Percentiles rank a stretch among this genome's conserved stretches.
These are phyloP conservation scores for Plutomurus gul DNA, from an alignment of 1,140 invertebrate genomes.

Conservation along the genomic window DNA sequence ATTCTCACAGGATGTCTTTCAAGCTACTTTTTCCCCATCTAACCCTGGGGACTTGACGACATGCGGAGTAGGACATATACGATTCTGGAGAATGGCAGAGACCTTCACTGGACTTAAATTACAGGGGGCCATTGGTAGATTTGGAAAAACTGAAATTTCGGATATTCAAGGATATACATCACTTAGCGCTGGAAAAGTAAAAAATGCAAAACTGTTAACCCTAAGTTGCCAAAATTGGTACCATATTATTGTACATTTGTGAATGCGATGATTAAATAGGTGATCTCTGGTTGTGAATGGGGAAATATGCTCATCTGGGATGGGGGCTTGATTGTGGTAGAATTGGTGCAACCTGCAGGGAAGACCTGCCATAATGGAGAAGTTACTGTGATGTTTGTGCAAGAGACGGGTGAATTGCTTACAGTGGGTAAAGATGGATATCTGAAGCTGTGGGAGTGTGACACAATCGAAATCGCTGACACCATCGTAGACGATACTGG, in stretches of 20 bases:
- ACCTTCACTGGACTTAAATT: conserved; percentile 90
- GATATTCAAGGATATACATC: conserved; percentile 81
- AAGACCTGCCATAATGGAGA: conserved; percentile 74
- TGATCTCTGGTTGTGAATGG: conserved; percentile 83
- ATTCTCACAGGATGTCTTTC: conserved; percentile 75
- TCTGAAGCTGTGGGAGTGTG: conserved; percentile 84
- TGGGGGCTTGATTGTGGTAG: conserved; percentile 79
- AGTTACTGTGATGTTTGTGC: conserved; percentile 72
- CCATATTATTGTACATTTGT: not conserved
- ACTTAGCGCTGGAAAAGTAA: conserved; percentile 78
- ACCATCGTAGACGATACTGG: conserved; percentile 71
- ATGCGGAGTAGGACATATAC: conserved; percentile 78
- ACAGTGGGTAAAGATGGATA: conserved; percentile 76
- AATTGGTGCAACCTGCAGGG: conserved; percentile 70
- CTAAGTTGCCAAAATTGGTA: not conserved
- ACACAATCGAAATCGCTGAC: conserved; percentile 80
- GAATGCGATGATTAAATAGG: too few relatives aligned
- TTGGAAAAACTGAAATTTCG: conserved; percentile 87
- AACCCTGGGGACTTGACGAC: conserved; percentile 76
- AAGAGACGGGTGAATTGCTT: conserved; percentile 66
- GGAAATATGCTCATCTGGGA: conserved; percentile 90
- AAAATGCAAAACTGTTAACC: not conserved
- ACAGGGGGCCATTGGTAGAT: conserved; percentile 80
- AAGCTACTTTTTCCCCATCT: conserved; percentile 77
- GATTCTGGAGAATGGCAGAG: conserved; percentile 89